phyloP scores from a whole-genome alignment of 2,113 vertebrate species.

The Leucopsar rothschildi region DNA sequence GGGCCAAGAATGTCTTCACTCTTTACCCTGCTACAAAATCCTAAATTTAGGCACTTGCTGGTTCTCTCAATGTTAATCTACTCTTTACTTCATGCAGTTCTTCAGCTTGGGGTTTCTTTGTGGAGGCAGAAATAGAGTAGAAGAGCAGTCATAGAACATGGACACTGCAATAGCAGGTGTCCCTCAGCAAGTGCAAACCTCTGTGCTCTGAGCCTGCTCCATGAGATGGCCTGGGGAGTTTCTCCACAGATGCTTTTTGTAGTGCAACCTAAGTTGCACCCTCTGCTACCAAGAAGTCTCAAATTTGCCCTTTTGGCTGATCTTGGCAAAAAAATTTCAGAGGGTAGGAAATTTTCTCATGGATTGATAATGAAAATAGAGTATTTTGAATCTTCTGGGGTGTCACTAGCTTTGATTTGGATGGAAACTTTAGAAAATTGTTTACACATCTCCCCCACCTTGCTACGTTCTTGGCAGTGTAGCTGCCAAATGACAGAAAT shows the following conservation, averaged over 20 bases:
- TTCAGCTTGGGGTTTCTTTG: neutral
- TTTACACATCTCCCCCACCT: neutral
- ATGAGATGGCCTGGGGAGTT: neutral
- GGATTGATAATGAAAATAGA: neutral
- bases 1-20: neutral
- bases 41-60: neutral
- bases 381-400: neutral
- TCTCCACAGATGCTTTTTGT: neutral
- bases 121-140: neutral
- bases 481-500: slow-evolving; percentile 5
- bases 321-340: neutral
- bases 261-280: neutral
- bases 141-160: neutral
- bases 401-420: neutral
- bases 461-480: neutral
- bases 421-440: neutral
- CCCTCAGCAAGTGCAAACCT: neutral
- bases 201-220: neutral
- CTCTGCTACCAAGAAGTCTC: neutral
- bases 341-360: neutral
- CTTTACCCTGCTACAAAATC: neutral
- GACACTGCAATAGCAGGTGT: neutral
- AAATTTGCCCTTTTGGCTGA: neutral
- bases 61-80: neutral
- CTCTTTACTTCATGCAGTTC: neutral